A percentile compares a stretch with the other conserved stretches of the same genome.
Evolutionary conservation across 1,140 invertebrate species (phyloP).

Genomic region (Zaprionus nigranus): DNA sequence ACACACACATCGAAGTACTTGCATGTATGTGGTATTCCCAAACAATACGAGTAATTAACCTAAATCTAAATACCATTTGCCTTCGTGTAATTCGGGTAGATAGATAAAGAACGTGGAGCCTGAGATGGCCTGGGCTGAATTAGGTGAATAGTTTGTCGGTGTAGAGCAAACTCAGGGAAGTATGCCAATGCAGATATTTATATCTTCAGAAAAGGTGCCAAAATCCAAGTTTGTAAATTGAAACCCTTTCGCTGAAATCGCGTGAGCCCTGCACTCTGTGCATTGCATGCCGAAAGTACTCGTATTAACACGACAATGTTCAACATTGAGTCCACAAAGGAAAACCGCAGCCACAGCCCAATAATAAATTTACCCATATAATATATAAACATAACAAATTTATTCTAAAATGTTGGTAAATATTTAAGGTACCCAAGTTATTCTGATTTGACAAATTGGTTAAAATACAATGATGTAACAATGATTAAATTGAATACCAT

Average conservation of each 20-base stretch:
- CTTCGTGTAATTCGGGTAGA: slow-evolving; percentile 35
- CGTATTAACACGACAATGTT: slow-evolving; percentile 39
- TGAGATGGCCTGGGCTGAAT: neutral
- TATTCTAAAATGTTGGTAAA: neutral
- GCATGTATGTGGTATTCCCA: slow-evolving; percentile 14
- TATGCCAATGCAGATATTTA: slow-evolving; percentile 41
- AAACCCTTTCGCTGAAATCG: slow-evolving; percentile 19
- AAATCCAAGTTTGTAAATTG: slow-evolving; percentile 33
- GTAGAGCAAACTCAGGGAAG: slow-evolving; percentile 6
- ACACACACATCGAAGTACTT: neutral
- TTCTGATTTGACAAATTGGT: neutral
- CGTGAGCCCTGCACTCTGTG: slow-evolving; percentile 19
- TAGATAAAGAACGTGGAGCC: slow-evolving; percentile 33
- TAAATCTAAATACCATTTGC: slow-evolving; percentile 46
- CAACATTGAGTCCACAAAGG: slow-evolving; percentile 16
- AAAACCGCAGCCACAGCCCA: slow-evolving; percentile 36
- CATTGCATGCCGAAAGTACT: slow-evolving; percentile 28
- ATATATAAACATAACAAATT: neutral
- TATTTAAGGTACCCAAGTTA: neutral
- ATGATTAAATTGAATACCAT: too few species aligned
- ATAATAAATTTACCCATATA: slow-evolving; percentile 16
- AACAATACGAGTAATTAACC: slow-evolving; percentile 51
- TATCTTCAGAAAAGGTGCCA: slow-evolving; percentile 28
- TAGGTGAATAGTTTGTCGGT: neutral
- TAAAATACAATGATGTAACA: too few species aligned